A percentile compares a stretch with the other conserved stretches of the same genome.
phyloP scores from a whole-genome alignment of 2,113 vertebrate species.

The Natator depressus region DNA sequence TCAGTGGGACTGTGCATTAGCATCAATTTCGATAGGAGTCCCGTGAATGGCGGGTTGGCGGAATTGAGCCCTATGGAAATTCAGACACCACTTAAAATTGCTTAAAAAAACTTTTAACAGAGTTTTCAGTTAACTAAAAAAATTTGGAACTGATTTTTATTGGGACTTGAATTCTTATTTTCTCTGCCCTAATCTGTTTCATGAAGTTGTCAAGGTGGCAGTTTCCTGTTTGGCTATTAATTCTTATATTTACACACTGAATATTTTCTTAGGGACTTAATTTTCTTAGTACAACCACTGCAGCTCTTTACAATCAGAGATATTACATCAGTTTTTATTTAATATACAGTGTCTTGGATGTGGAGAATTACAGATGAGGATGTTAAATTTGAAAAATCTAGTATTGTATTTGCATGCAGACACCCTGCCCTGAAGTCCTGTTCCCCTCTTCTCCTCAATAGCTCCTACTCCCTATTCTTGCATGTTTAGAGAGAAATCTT shows the following conservation, averaged over 20 bases:
- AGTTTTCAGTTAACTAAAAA: neutral
- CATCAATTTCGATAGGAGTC: neutral
- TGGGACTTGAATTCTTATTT: neutral
- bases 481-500: neutral
- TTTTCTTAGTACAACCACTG: neutral
- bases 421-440: neutral
- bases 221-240: neutral
- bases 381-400: neutral
- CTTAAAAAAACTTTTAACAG: neutral
- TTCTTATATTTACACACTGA: neutral
- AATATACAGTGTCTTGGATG: neutral
- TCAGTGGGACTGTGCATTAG: neutral
- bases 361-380: neutral
- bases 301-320: neutral
- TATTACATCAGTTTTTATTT: neutral
- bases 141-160: neutral
- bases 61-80: neutral
- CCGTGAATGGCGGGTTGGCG: neutral
- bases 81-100: neutral
- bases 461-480: neutral
- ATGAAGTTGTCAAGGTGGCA: neutral
- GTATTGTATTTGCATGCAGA: neutral
- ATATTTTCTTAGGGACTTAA: neutral
- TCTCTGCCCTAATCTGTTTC: neutral
- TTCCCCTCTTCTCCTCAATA: neutral